Evolutionary conservation across 2,888 invertebrate species (phyloP).

Genomic region (Drosophila austrosaltans): DNA sequence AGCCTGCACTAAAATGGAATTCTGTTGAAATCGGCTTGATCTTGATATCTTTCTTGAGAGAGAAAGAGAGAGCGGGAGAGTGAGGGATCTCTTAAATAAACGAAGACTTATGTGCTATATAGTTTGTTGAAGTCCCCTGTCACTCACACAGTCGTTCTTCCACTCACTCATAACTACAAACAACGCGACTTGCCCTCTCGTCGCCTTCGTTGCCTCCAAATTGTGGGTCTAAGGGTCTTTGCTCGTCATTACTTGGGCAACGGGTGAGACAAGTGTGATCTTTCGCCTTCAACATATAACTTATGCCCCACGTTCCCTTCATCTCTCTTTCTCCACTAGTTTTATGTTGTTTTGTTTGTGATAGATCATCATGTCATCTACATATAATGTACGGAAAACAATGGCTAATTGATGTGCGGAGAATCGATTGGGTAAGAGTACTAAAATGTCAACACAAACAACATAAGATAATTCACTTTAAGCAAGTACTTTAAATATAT

Average conservation of each 20-base stretch:
- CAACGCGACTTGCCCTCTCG: slow-evolving; percentile 31
- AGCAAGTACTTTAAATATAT: neutral
- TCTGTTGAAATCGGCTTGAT: slow-evolving; percentile 69
- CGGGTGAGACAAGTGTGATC: slow-evolving; percentile 39
- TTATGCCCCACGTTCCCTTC: neutral
- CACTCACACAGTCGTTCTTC: slow-evolving; percentile 38
- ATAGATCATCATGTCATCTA: slow-evolving; percentile 3
- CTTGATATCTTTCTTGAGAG: slow-evolving; percentile 60
- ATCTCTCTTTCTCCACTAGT: neutral
- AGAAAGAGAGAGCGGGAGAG: neutral
- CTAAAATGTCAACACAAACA: slow-evolving; percentile 1
- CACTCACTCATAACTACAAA: slow-evolving; percentile 30
- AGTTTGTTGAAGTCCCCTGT: slow-evolving; percentile 22
- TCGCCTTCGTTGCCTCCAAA: slow-evolving; percentile 21
- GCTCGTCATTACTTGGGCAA: slow-evolving; percentile 18
- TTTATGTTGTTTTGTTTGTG: slow-evolving; percentile 1
- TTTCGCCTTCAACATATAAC: slow-evolving; percentile 13
- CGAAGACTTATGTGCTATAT: slow-evolving; percentile 14
- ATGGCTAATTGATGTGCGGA: slow-evolving; percentile 1
- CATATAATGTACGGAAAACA: neutral
- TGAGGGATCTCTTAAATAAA: slow-evolving; percentile 34
- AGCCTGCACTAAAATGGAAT: slow-evolving; percentile 54
- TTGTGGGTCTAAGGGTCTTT: slow-evolving; percentile 46
- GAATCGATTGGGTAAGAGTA: slow-evolving; percentile 1
- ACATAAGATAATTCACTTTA: neutral